Evolutionary conservation across 1,140 invertebrate genomes (phyloP), one percentile per base, ranked within the genome.

Genomic region (Macrocentrus cingulum): DNA sequence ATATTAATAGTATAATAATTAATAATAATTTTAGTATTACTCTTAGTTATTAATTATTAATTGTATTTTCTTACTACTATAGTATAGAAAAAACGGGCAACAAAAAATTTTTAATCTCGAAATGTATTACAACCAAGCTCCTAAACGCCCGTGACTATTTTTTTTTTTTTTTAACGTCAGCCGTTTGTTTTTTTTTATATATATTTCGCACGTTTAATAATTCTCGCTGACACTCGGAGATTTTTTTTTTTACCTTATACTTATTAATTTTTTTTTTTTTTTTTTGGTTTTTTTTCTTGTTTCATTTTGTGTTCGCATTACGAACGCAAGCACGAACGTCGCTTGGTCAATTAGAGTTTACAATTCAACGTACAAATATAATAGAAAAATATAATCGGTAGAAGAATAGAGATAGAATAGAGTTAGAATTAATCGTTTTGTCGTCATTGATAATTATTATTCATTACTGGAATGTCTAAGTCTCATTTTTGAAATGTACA

Each of bases 321-420:
- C 44, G 57, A 50, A 50, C 57, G 58, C 60, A 75, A 78, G 67
- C 67, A 70, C 66, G 68, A 66, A 68, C 66, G 52, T 58, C 32
- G 61, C 62, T 71, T 73, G 70, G 66, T 77, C 70, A 66, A 69
- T 75, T 75, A 72, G 65, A 74, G 70, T 72, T 72, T 76, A 77
- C 64, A 77, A 80, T 76, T 76, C 67, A 77, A 80, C 75, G 74
- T 80, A 78, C 75, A 80, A 80, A 79, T 79, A 69, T 72, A 77
- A 80, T 80, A 80, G 77, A 79, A 80, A 80, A 80, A 80, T 80
- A 80, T 77, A 79, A 77, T 77, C 62, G 74, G 75, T 80, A 77
- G 74, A 79, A 79, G 75, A 77, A 79, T 79, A 78, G 76, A 78
- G 74, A 78, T 79, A 77, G 72, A 75, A 72, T 74, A 76, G 72